Conservation (phyloP, 2,888 invertebrate species). For the Clostera curtula region DNA sequence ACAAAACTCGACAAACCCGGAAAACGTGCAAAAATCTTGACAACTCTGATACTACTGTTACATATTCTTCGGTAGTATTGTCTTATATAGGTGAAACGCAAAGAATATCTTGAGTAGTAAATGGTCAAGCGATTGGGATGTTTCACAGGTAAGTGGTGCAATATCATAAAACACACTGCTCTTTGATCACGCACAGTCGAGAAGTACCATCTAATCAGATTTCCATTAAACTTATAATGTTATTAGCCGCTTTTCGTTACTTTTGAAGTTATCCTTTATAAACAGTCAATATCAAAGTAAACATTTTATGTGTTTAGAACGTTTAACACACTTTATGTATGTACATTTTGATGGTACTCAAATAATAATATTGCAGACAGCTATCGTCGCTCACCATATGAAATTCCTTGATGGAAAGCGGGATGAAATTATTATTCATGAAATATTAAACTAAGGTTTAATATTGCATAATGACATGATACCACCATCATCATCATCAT, state of each 20-base stretch:
- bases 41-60: slow-evolving; percentile 32
- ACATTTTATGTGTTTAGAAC: no score
- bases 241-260: no score
- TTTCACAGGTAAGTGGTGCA: slow-evolving; percentile 27
- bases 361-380: slow-evolving; percentile 5
- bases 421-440: slow-evolving; percentile 24
- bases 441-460: slow-evolving; percentile 17
- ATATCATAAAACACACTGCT: no score
- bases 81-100: slow-evolving; percentile 45
- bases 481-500: no score
- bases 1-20: slow-evolving; percentile 16
- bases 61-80: slow-evolving; percentile 26
- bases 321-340: no score
- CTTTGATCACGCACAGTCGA: no score
- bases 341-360: no score
- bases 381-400: slow-evolving; percentile 14
- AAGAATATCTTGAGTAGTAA: slow-evolving; percentile 33
- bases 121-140: slow-evolving; percentile 18
- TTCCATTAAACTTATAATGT: no score
- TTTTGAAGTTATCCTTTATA: no score
- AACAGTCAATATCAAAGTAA: no score
- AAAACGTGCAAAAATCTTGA: slow-evolving; percentile 24
- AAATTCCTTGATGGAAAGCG: slow-evolving; percentile 18
- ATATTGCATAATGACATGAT: not conserved
- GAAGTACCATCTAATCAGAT: no score